Conservation (phyloP, 2,113 vertebrate genomes). For the Lepidothrix coronata region DNA sequence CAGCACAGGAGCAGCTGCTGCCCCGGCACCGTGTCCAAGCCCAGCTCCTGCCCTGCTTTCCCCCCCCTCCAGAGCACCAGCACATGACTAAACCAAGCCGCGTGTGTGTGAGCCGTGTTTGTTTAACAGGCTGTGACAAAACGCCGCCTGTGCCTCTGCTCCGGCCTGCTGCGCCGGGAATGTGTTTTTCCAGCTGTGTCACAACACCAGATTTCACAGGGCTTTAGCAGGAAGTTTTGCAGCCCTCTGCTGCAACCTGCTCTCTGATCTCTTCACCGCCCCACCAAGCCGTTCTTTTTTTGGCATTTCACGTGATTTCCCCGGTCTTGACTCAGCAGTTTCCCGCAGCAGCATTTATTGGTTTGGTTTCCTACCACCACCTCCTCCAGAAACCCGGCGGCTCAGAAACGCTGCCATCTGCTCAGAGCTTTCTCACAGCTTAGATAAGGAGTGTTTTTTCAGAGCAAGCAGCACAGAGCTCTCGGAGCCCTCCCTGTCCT, state of each 20-base stretch:
- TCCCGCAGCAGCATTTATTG: slow-evolving; percentile 38
- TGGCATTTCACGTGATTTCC: slow-evolving; percentile 54
- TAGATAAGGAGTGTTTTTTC: neutral
- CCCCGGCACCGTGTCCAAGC: accelerated
- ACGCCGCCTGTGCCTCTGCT: accelerated
- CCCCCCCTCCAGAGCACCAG: neutral
- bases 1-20: neutral
- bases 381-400: neutral
- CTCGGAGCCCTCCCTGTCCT: neutral
- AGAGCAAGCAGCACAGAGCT: neutral
- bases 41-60: neutral
- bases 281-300: slow-evolving; percentile 9
- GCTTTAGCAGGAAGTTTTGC: neutral
- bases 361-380: slow-evolving; percentile 69
- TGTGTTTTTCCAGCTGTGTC: neutral
- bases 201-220: neutral
- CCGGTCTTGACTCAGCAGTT: slow-evolving; percentile 71
- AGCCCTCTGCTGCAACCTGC: neutral
- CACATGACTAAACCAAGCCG: accelerated
- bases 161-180: neutral
- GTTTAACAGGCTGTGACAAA: neutral
- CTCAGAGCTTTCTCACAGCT: neutral
- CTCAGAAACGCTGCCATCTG: neutral
- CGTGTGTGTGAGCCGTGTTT: accelerated
- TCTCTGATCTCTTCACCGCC: neutral